Conservation (phyloP, 2,113 vertebrate species). For the Polyodon spathula region DNA sequence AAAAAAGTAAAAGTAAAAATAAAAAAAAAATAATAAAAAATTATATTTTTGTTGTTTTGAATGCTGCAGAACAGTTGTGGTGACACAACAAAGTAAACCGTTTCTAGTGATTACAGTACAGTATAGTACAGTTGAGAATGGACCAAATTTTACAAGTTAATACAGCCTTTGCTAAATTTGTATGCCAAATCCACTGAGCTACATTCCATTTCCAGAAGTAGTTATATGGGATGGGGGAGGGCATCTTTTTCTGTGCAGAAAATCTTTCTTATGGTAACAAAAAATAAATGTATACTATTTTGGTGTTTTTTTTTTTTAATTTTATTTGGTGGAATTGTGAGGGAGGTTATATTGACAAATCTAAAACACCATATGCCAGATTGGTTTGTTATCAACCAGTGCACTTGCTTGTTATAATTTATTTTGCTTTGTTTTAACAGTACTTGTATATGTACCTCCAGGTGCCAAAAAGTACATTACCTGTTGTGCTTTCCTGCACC, state of each 20-base stretch:
- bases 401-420: slow-evolving; percentile 47
- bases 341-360: background rate
- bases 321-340: slow-evolving; percentile 44
- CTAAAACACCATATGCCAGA: no score
- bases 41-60: slow-evolving; percentile 9
- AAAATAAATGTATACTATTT: slow-evolving; percentile 54
- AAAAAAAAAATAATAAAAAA: no score
- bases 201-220: slow-evolving; percentile 62
- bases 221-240: slow-evolving; percentile 57
- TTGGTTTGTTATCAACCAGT: slow-evolving; percentile 42
- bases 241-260: slow-evolving; percentile 58
- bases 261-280: slow-evolving; percentile 67
- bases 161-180: slow-evolving; percentile 65
- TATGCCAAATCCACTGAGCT: slow-evolving; percentile 58
- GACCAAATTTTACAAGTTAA: slow-evolving; percentile 70
- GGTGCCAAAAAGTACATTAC: slow-evolving; percentile 59
- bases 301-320: slow-evolving; percentile 44
- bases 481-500: slow-evolving; percentile 44
- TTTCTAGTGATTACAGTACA: slow-evolving; percentile 48
- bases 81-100: slow-evolving; percentile 13
- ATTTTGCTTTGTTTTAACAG: slow-evolving; percentile 41
- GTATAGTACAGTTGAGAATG: slow-evolving; percentile 44
- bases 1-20: background rate
- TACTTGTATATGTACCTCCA: slow-evolving; percentile 46
- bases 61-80: slow-evolving; percentile 4